A percentile compares a stretch with the other conserved stretches of the same genome.
phyloP scores from a whole-genome alignment of 2,113 vertebrate species.

The Spermophilus dauricus region DNA sequence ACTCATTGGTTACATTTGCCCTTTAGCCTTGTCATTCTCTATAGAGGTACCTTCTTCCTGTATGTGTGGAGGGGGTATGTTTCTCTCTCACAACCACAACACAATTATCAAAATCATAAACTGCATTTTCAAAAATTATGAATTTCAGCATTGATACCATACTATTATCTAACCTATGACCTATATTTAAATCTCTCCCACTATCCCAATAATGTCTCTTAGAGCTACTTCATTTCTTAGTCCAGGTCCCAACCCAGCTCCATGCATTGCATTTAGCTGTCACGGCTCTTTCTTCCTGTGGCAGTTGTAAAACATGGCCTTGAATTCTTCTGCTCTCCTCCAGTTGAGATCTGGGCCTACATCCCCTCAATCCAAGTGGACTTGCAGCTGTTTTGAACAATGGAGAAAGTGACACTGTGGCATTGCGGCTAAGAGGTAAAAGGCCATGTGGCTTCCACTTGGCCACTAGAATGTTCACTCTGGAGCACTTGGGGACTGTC shows the following conservation, averaged over 20 bases:
- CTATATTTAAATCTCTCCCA: not conserved
- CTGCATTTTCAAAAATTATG: not conserved
- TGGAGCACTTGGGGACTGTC: not conserved
- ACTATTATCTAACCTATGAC: not conserved
- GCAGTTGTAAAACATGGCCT: not conserved
- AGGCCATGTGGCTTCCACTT: not conserved
- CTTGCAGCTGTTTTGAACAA: too few species aligned
- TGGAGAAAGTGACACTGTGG: not conserved
- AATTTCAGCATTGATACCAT: not conserved
- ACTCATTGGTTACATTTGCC: not conserved
- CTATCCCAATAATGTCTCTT: not conserved
- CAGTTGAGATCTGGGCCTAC: not conserved
- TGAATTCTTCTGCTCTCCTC: not conserved
- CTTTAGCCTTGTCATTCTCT: not conserved
- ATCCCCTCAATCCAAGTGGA: not conserved
- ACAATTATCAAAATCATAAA: not conserved
- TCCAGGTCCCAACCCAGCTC: not conserved
- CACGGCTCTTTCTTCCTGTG: not conserved
- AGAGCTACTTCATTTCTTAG: not conserved
- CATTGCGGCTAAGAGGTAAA: not conserved
- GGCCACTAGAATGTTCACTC: not conserved
- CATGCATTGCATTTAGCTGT: not conserved
- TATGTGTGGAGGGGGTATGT: not conserved
- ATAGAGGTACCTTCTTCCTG: not conserved
- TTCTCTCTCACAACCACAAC: not conserved